A percentile compares a stretch with the other conserved stretches of the same genome.
These are phyloP conservation scores for Lophius piscatorius DNA, from an alignment of 2,113 vertebrate species.

Conservation along the genomic window DNA sequence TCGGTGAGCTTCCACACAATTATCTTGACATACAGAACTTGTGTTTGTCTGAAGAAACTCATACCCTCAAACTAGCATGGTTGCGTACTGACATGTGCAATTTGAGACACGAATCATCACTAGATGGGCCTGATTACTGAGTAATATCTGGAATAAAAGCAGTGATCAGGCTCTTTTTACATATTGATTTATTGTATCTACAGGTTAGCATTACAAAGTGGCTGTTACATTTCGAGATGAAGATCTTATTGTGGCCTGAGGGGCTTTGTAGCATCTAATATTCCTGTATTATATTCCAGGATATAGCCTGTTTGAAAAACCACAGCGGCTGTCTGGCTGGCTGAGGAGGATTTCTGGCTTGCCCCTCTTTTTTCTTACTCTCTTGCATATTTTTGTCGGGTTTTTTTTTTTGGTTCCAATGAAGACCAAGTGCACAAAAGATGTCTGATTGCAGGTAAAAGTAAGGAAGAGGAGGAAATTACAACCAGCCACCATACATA, in stretches of 20 bases:
- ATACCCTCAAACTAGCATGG: too few relatives aligned
- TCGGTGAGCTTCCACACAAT: too few relatives aligned
- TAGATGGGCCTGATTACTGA: too few relatives aligned
- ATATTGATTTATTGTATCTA: conserved; percentile 39
- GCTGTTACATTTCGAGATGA: conserved; percentile 9
- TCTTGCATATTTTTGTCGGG: background rate
- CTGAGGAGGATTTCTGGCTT: conserved; percentile 34
- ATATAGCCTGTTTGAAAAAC: too few relatives aligned
- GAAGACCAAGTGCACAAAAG: conserved; percentile 47
- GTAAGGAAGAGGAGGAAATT: conserved; percentile 26
- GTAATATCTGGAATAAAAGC: too few relatives aligned
- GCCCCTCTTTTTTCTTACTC: conserved; percentile 11
- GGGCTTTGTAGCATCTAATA: conserved; percentile 37
- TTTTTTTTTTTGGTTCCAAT: conserved; percentile 30
- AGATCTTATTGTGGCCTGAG: background rate
- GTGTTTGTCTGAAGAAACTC: too few relatives aligned
- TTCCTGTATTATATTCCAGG: conserved; percentile 45
- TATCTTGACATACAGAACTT: too few relatives aligned
- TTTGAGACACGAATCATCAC: too few relatives aligned
- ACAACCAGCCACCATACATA: conserved; percentile 31
- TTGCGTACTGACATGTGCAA: too few relatives aligned
- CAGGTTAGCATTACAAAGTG: conserved; percentile 14
- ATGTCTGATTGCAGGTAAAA: conserved; percentile 36
- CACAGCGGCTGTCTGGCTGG: conserved; percentile 40
- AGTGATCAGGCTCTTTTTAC: background rate